Conservation (phyloP, 2,888 invertebrate genomes). For the Dioctria linearis region DNA sequence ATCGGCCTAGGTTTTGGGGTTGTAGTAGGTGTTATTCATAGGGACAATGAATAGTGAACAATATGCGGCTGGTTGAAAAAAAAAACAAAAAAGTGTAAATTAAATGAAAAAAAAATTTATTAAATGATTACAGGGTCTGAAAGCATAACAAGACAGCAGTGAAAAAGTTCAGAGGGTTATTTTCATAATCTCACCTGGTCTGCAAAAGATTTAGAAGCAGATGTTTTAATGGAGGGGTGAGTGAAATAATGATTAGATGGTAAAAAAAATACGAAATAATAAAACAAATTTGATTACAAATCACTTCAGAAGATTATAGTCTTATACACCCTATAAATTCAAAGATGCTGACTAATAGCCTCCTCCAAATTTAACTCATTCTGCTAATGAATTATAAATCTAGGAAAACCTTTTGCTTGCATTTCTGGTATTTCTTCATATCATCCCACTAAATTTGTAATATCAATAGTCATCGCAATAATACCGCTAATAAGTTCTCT, state of each 20-base stretch:
- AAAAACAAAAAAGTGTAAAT: slow-evolving; percentile 17
- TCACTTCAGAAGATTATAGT: no score
- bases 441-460: slow-evolving; percentile 44
- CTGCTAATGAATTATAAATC: no score
- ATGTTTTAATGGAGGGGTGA: slow-evolving; percentile 12
- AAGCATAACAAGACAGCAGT: not conserved
- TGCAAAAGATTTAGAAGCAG: not conserved
- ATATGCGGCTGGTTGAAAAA: not conserved
- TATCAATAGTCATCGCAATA: slow-evolving; percentile 8
- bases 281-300: no score
- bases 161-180: slow-evolving; percentile 19
- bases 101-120: slow-evolving; percentile 32
- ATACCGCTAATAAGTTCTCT: slow-evolving; percentile 30
- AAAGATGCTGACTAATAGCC: slow-evolving; percentile 34
- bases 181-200: slow-evolving; percentile 15
- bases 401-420: not conserved
- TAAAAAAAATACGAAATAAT: no score
- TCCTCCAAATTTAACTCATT: not conserved
- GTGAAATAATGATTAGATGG: no score
- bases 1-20: slow-evolving; percentile 42
- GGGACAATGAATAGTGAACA: not conserved
- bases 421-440: not conserved
- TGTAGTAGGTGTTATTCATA: slow-evolving; percentile 5
- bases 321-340: not conserved
- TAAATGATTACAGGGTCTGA: slow-evolving; percentile 28